Evolutionary conservation across 2,113 vertebrate species (phyloP), one percentile per base, ranked within the genome.

Genomic region (Halichoeres trimaculatus): DNA sequence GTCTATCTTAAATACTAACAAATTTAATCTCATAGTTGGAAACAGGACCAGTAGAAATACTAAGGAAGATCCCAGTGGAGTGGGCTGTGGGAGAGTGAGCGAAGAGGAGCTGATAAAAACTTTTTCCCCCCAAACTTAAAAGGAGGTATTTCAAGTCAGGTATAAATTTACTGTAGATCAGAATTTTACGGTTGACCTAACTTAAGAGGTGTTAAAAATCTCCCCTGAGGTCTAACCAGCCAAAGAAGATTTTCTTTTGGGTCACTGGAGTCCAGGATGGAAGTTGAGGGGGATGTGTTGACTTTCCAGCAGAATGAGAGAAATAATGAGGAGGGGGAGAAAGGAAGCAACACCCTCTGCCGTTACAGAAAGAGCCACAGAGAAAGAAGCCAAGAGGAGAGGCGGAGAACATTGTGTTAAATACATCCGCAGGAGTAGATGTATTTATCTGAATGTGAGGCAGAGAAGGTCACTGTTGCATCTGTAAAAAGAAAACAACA

Each of bases 231-330:
- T 70, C 52, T 48, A 76, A 35, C 54, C 66, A 61, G 66, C 60
- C 62, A 60, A 40, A 41, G 41, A 58, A 61, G 20, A 34, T 56
- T 72, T 10, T 13, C 48, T 41, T 64, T 71, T 61, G 58, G 70
- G 76, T 93, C 85, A 82, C 64, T 78, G 83, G 78, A 80, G 87
- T 92, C 90, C 83, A 91, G 92, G 94, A 90, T 92, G 93, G 94
- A 94, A 94, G 94, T 93, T 88, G 83, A 80, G 93, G 93, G 88
- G 88, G 88, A 92, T 94, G 78, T 89, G 89, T 85, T 90, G 89
- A 85, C 85, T 91, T 87, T 93, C 93, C 90, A 93, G 88, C 90
- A 93, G 89, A 88, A 85, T 88, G 80, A 87, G 83, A 90, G 81
- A 88, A 92, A 81, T 66, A 85, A 89, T 87, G 88, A 78, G 35